Conservation (phyloP, 2,888 invertebrate genomes). For the Andrena hattorfiana region DNA sequence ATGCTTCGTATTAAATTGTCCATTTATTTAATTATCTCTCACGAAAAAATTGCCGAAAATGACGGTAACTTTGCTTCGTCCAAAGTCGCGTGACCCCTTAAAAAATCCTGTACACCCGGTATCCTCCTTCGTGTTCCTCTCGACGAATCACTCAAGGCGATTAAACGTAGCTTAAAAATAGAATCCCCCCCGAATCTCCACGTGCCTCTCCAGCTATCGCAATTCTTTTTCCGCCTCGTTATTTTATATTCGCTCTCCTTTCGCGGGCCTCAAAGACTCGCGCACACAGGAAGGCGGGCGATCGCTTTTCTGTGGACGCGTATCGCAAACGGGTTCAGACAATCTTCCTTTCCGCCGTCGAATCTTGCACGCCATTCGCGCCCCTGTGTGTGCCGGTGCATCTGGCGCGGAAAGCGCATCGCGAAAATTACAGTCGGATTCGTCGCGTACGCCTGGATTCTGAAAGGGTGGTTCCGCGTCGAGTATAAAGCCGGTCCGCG, state of each 20-base stretch:
- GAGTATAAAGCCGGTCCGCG: not conserved
- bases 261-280: not conserved
- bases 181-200: slow-evolving; percentile 19
- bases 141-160: slow-evolving; percentile 48
- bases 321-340: not conserved
- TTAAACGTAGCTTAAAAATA: slow-evolving; percentile 53
- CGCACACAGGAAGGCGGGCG: not conserved
- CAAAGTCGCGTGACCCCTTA: no score
- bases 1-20: no score
- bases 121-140: not conserved
- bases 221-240: not conserved
- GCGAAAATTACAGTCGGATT: slow-evolving; percentile 4
- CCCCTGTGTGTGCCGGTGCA: not conserved
- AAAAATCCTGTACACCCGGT: not conserved
- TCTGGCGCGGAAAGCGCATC: not conserved
- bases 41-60: no score
- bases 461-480: not conserved
- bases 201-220: slow-evolving; percentile 8
- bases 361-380: not conserved
- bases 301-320: not conserved
- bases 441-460: not conserved
- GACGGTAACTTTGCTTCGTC: no score
- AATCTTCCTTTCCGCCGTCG: not conserved
- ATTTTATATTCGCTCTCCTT: not conserved
- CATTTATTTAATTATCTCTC: no score